Evolutionary conservation across 2,888 invertebrate species (phyloP).

Genomic region (Lasius fuliginosus): DNA sequence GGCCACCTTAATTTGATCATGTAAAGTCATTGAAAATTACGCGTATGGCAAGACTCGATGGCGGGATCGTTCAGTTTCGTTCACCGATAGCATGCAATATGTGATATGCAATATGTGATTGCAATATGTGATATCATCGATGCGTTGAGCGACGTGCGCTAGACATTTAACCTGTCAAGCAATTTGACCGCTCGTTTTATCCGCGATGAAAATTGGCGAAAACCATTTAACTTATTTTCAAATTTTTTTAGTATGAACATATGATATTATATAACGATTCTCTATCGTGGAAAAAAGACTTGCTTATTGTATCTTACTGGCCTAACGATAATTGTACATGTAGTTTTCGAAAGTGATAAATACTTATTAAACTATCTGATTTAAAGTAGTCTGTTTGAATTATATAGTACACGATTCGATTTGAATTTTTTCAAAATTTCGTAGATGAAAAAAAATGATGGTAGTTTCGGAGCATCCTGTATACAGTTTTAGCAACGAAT

Average conservation of each 20-base stretch:
- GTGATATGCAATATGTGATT: constrained; percentile 55
- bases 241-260: background rate
- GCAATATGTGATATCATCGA: constrained; percentile 63
- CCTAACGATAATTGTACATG: background rate
- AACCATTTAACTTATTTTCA: constrained; percentile 30
- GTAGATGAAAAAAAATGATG: background rate
- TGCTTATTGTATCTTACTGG: background rate
- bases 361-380: background rate
- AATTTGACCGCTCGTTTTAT: constrained; percentile 22
- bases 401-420: background rate
- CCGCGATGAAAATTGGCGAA: constrained; percentile 8
- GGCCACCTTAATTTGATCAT: background rate
- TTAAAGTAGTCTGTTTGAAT: background rate
- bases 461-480: background rate
- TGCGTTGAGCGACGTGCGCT: constrained; percentile 47
- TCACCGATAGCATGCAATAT: background rate
- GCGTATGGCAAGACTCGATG: background rate
- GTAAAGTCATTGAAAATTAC: background rate
- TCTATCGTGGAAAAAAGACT: background rate
- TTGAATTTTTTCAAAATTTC: background rate
- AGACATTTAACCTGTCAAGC: constrained; percentile 49
- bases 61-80: background rate
- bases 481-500: background rate
- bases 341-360: background rate
- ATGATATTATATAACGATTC: background rate